Evolutionary conservation across 2,888 invertebrate species (phyloP), one percentile per base, ranked within the genome.

Genomic region (Hirtodrosophila duncani): DNA sequence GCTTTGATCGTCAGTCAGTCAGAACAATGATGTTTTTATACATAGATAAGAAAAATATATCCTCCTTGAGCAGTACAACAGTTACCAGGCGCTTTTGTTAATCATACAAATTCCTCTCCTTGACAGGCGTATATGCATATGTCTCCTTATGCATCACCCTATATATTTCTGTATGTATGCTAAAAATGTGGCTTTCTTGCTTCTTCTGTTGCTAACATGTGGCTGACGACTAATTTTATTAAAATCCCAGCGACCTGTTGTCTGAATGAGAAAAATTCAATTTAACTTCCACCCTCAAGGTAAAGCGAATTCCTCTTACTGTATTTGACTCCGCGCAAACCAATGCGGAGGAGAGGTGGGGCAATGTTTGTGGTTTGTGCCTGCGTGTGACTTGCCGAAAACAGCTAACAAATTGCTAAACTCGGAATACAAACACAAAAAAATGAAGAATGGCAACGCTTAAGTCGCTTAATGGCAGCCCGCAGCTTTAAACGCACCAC

Each of bases 211-310:
- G 26, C 11, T 30, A 11, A 20, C 27, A 24, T 43, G 23, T n/a
- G 18, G 36, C 18, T 34, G 39, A 11, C 36, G 43, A 31, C 59
- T 64, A 71, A 77, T 80, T 82, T 80, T 53, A 67, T 80, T 80
- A 80, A 80, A n/a, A 80, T 63, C 61, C 53, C 43, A 16, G 61
- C 61, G 59, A 67, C 78, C 80, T 75, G 71, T 70, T 74, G 70
- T 70, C 60, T 53, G 57, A 52, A 46, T 37, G n/a, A 34, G 59
- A 64, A 55, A 39, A 70, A 71, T 80, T 80, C 63, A 81, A 75
- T 81, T 75, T 81, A 62, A 57, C 42, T 56, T 44, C 43, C 60
- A n/a, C 52, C 68, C 56, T 36, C 58, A 48, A 55, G 62, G 46
- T 53, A 34, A 43, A 57, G 43, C 33, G 41, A 51, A 63, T 71